These are phyloP conservation scores for Dicerorhinus sumatrensis DNA, from an alignment of 2,113 vertebrate genomes.

Conservation along the genomic window DNA sequence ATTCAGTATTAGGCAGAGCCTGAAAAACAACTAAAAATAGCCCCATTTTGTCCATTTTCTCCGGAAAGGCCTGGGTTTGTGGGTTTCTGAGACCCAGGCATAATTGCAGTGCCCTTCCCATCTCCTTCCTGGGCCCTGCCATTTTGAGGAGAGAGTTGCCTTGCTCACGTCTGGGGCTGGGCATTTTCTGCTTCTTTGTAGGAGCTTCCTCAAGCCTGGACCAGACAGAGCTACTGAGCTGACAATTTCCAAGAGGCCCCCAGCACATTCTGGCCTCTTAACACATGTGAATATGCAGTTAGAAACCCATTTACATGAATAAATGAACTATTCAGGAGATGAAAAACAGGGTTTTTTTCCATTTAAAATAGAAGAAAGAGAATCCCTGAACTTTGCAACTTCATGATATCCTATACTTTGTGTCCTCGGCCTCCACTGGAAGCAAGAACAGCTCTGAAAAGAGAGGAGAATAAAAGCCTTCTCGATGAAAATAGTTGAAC, in stretches of 20 bases:
- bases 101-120: not conserved
- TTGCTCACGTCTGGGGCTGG: not conserved
- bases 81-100: not conserved
- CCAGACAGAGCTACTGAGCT: not conserved
- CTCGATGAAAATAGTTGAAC: not conserved
- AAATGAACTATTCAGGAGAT: constrained; percentile 51
- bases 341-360: not conserved
- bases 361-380: constrained; percentile 60
- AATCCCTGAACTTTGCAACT: constrained; percentile 64
- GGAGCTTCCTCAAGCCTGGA: not conserved
- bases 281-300: constrained; percentile 3
- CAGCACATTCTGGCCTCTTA: not conserved
- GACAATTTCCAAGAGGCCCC: not conserved
- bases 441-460: constrained; percentile 56
- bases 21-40: constrained; percentile 24
- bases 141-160: not conserved
- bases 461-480: constrained; percentile 51
- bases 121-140: not conserved
- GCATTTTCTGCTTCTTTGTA: not conserved
- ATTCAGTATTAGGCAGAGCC: not conserved
- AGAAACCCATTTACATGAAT: constrained; percentile 50
- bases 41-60: constrained; percentile 41
- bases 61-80: not conserved
- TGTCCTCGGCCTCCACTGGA: constrained; percentile 45
- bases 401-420: constrained; percentile 40